Conservation (phyloP, 2,113 vertebrate species). For the Nycticebus coucang region DNA sequence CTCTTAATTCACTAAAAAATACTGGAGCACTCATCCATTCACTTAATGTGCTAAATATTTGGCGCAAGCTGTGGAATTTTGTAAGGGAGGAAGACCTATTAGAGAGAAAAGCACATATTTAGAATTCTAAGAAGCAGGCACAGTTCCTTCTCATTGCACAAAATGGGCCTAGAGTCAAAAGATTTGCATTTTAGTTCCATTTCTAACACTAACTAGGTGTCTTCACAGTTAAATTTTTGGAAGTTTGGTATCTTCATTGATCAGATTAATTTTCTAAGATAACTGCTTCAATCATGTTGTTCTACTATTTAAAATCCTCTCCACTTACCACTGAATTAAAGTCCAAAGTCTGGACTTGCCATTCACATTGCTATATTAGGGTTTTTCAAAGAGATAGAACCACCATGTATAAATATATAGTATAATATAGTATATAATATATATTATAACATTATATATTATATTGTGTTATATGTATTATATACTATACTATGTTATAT, state of each 20-base stretch:
- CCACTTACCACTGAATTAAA: background rate
- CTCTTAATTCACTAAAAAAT: background rate
- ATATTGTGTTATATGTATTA: too few relatives aligned
- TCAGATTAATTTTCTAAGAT: background rate
- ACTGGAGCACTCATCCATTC: background rate
- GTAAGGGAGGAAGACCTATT: background rate
- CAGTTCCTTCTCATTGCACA: background rate
- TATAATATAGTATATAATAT: too few relatives aligned
- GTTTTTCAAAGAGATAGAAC: background rate
- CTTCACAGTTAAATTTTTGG: background rate
- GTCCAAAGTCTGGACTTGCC: background rate
- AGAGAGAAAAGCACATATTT: background rate
- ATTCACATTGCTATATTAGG: background rate
- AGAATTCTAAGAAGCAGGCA: constrained; percentile 5
- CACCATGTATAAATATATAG: background rate
- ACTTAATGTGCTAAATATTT: background rate
- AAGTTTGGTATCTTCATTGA: background rate
- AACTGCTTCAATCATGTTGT: background rate
- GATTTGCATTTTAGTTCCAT: background rate
- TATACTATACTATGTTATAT: too few relatives aligned
- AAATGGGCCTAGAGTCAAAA: background rate
- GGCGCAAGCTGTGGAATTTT: background rate
- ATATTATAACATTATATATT: too few relatives aligned
- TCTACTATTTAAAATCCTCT: background rate
- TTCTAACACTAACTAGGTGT: background rate